Evolutionary conservation across 2,888 invertebrate species (phyloP), one percentile per base, ranked within the genome.

Genomic region (Cantharis flavilabris): DNA sequence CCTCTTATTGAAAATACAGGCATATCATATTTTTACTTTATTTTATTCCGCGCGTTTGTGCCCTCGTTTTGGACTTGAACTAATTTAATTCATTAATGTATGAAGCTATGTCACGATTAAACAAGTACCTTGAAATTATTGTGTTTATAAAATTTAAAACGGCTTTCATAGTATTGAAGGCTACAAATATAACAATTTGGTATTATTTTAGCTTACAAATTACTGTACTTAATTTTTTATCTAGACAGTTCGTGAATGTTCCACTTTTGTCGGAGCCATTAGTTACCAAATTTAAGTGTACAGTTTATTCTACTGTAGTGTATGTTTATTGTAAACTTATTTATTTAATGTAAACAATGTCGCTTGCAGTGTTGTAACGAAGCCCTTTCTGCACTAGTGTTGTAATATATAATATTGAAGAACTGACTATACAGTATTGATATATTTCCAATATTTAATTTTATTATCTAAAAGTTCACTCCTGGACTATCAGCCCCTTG

Each of bases 171-270:
- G 20, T 69, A 14, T 16, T 69, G 28, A 10, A 30, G 10, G 13
- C 73, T 80, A 71, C 81, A 49, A 49, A n/a, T 49, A 49, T n/a
- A 49, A 7, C n/a, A 49, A 49, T 49, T 33, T 49, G 49, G n/a
- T n/a, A n/a, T 49, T 49, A 4, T 49, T 49, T 49, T 49, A 7
- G 11, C 49, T n/a, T 49, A n/a, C 49, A 49, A 49, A 49, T 49
- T 49, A 49, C 49, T 49, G 9, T 49, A 49, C n/a, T 49, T 49
- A 49, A 49, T 49, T 49, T 49, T 49, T 49, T 49, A 33, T 13
- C 33, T 33, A 13, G 13, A 5, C 13, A 33, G 33, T 33, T 33
- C 33, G 13, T n/a, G 1, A 4, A 33, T 33, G n/a, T n/a, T n/a
- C n/a, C 49, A n/a, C 49, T 49, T 49, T 7, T n/a, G n/a, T 49